Conservation (phyloP, 2,113 vertebrate genomes). For the Xyliphius kryptos region DNA sequence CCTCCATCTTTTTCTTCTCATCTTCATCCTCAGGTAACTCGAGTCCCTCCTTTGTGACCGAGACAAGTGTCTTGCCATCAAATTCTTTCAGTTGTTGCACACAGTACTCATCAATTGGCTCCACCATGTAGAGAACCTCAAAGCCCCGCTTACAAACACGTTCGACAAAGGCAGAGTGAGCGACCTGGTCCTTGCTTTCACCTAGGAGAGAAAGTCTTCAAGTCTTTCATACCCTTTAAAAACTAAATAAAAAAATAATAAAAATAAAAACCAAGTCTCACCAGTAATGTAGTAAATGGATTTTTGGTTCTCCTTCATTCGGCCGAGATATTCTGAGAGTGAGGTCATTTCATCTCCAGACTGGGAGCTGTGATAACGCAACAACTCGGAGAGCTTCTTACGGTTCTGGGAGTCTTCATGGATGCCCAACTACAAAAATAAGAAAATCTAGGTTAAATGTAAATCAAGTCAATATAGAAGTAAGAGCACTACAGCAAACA, state of each 20-base stretch:
- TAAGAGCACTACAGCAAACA: no score
- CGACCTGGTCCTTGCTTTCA: constrained; percentile 93
- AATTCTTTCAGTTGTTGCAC: constrained; percentile 97
- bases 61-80: constrained; percentile 85
- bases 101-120: constrained; percentile 90
- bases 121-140: constrained; percentile 90
- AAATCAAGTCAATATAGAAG: no score
- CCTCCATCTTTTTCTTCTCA: constrained; percentile 94
- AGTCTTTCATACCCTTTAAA: no score
- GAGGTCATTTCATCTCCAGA: constrained; percentile 82
- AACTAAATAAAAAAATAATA: no score
- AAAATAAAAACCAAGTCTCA: no score
- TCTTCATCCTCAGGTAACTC: no score
- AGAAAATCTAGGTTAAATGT: no score
- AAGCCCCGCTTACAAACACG: constrained; percentile 85
- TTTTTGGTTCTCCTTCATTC: constrained; percentile 94
- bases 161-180: constrained; percentile 90
- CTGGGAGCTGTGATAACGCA: constrained; percentile 84
- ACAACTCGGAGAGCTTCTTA: constrained; percentile 83
- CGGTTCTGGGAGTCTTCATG: constrained; percentile 88
- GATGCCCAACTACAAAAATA: constrained; percentile 82
- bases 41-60: constrained; percentile 93
- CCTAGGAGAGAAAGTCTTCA: no score
- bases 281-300: constrained; percentile 93
- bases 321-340: constrained; percentile 80